Percentiles rank a stretch among this genome's conserved stretches.
These are phyloP conservation scores for Aphelinus certus DNA, from an alignment of 1,140 invertebrate genomes.

Conservation along the genomic window DNA sequence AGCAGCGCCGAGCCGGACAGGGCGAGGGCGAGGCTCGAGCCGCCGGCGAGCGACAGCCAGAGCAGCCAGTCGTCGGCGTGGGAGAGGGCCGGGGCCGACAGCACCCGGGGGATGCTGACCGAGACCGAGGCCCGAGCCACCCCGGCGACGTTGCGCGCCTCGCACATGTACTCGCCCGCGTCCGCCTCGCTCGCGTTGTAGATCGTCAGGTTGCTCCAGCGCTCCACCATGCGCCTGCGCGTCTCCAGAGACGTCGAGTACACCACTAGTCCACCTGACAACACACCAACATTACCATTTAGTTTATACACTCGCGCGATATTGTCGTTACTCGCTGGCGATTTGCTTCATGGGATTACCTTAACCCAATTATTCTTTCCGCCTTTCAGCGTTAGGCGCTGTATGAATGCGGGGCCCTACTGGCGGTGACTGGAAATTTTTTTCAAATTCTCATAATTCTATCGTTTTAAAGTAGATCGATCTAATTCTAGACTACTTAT, in stretches of 20 bases:
- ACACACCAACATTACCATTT: too few species aligned
- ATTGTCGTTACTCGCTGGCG: too few species aligned
- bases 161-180: constrained; percentile 83
- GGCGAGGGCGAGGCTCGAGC: constrained; percentile 64
- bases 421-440: too few species aligned
- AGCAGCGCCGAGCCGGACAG: constrained; percentile 66
- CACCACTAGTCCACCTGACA: constrained; percentile 38
- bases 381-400: too few species aligned
- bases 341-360: too few species aligned
- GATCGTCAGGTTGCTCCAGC: constrained; percentile 79
- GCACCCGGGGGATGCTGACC: constrained; percentile 76
- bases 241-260: constrained; percentile 54
- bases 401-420: too few species aligned
- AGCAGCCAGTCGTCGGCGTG: constrained; percentile 71
- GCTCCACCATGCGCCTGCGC: constrained; percentile 56
- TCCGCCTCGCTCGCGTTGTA: constrained; percentile 79
- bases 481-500: too few species aligned
- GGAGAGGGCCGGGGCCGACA: constrained; percentile 71
- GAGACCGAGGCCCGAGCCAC: constrained; percentile 74
- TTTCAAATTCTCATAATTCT: too few species aligned
- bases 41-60: constrained; percentile 68
- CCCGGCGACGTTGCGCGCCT: constrained; percentile 79
- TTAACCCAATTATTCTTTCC: too few species aligned
- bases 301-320: too few species aligned
- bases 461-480: too few species aligned